These are phyloP conservation scores for Microchirus variegatus DNA, from an alignment of 2,797 vertebrate species.

Conservation along the genomic window DNA sequence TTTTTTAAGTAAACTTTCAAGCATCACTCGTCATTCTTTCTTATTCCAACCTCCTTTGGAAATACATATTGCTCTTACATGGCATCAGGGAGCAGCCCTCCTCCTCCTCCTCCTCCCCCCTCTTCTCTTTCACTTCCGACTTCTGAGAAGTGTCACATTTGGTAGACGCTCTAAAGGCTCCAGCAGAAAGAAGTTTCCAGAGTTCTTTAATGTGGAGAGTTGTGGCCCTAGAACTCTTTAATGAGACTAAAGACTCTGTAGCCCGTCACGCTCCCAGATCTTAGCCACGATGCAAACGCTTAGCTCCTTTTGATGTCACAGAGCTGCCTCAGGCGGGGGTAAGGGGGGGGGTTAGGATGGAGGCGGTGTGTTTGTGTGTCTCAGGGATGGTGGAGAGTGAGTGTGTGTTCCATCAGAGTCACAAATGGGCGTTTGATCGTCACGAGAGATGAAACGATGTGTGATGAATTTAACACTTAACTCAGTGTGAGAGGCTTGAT, in stretches of 20 bases:
- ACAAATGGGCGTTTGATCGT: slow-evolving; percentile 79
- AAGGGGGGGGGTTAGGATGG: slow-evolving; percentile 66
- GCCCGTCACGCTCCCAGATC: slow-evolving; percentile 79
- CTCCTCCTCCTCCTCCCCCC: not conserved
- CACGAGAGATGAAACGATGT: slow-evolving; percentile 75
- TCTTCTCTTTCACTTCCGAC: slow-evolving; percentile 2
- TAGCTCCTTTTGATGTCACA: slow-evolving; percentile 82
- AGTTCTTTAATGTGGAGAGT: slow-evolving; percentile 72
- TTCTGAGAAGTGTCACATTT: slow-evolving; percentile 49
- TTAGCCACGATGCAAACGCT: slow-evolving; percentile 82
- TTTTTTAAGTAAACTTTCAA: slow-evolving; percentile 54
- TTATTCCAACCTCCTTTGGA: slow-evolving; percentile 26
- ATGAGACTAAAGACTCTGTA: slow-evolving; percentile 80
- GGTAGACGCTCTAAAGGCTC: slow-evolving; percentile 50
- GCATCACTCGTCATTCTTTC: not conserved
- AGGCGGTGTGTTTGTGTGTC: slow-evolving; percentile 66
- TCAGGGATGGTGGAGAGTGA: slow-evolving; percentile 36
- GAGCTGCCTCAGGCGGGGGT: slow-evolving; percentile 72
- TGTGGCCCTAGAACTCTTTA: slow-evolving; percentile 76
- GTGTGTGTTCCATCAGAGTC: slow-evolving; percentile 64
- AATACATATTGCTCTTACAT: slow-evolving; percentile 3
- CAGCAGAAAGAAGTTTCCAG: slow-evolving; percentile 65
- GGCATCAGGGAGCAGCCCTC: not conserved
- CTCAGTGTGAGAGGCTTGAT: slow-evolving; percentile 74
- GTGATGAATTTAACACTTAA: slow-evolving; percentile 79